Conservation (phyloP, 2,113 vertebrate species). For the Redunca redunca region DNA sequence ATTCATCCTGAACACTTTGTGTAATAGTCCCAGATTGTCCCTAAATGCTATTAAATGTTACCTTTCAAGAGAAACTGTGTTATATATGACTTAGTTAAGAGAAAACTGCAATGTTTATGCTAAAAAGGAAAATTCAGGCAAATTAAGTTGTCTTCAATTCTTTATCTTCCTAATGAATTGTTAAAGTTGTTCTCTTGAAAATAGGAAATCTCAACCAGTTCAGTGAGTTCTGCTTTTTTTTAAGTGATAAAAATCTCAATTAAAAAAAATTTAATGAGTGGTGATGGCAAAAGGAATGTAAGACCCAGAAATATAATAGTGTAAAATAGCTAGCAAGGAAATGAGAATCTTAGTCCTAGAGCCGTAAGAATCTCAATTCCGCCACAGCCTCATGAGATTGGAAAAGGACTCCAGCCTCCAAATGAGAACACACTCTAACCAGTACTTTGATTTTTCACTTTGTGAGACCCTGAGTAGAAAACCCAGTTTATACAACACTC, state of each 20-base stretch:
- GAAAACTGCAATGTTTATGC: slow-evolving; percentile 71
- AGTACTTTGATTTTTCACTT: background rate
- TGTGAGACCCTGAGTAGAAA: background rate
- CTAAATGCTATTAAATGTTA: slow-evolving; percentile 77
- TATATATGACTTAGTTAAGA: slow-evolving; percentile 72
- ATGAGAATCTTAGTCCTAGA: background rate
- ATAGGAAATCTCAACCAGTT: slow-evolving; percentile 57
- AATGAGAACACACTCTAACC: background rate
- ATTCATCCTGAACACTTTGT: slow-evolving; percentile 74
- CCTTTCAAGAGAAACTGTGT: slow-evolving; percentile 74
- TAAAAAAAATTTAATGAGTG: background rate
- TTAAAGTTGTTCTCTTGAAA: slow-evolving; percentile 54
- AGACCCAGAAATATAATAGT: background rate
- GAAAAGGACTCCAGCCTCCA: background rate
- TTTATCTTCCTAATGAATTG: slow-evolving; percentile 70
- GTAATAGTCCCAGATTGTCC: slow-evolving; percentile 73
- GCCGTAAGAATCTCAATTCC: background rate
- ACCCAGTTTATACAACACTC: background rate
- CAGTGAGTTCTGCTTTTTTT: slow-evolving; percentile 41
- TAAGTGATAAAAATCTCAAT: background rate
- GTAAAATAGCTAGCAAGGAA: background rate
- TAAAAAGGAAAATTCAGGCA: slow-evolving; percentile 74
- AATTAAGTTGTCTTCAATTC: slow-evolving; percentile 76
- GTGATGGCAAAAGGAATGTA: background rate
- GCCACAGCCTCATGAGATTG: background rate